Evolutionary conservation across 92 coral and sea anemone species (phyloP), one percentile per base, ranked within the genome.

Genomic region (Heliopora coerulea): DNA sequence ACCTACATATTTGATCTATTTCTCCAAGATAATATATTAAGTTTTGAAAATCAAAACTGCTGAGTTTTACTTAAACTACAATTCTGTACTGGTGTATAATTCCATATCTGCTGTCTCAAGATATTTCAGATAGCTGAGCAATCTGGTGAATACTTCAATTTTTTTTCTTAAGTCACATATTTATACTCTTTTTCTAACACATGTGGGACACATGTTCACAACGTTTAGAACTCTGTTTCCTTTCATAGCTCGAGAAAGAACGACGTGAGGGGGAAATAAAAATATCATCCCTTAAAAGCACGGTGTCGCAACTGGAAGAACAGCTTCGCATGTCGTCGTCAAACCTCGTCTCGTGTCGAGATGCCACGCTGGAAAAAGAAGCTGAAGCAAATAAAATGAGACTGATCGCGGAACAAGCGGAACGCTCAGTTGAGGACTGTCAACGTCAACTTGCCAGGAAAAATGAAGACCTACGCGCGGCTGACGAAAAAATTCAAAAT

Each of bases 241-340:
- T n/a, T n/a, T n/a, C n/a, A n/a, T 56, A 93, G 98, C 85, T 89
- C n/a, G 98, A 93, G 73, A 83, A 86, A 31, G 96, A 90, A 52
- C 85, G 96, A 46, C 84, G 86, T 24, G 98, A 90, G 50, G 91
- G 86, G 8, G 96, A 89, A 67, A 57, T 96, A 25, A 91, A 96
- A 33, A 90, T 93, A 60, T 75, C 93, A 39, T 87, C 98, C 11
- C 79, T 90, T 10, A 88, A 91, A 17, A 86, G 77, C 69, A 93
- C 88, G 89, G 93, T 93, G 49, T 83, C 98, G 19, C 82, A 78
- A 20, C 88, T 93, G 44, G 98, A 93, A 62, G 96, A 89, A 57
- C 95, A 90, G 61, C 73, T 93, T 27, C 88, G 91, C 59, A 90
- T 86, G 56, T 84, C 93, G 18, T 76, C 96, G 42, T 88, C 93